Evolutionary conservation across 2,113 vertebrate species (phyloP).

Genomic region (Mastomys coucha): DNA sequence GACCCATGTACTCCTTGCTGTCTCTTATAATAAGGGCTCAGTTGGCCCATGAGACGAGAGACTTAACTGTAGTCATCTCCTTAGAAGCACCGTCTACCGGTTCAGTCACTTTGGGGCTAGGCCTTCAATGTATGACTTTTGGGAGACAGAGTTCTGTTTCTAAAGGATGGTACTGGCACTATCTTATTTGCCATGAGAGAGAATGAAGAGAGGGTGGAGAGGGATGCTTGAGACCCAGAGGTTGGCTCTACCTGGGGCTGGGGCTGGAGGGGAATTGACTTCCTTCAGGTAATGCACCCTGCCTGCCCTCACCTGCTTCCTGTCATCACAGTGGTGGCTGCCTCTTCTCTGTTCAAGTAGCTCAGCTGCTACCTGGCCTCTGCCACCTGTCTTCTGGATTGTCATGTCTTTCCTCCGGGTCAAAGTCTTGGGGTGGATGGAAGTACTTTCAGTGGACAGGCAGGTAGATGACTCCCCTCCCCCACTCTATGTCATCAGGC

Average conservation of each 20-base stretch:
- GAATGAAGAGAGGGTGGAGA: not conserved
- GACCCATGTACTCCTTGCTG: not conserved
- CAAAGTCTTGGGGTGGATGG: not conserved
- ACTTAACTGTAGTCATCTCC: not conserved
- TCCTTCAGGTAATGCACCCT: too few relatives aligned
- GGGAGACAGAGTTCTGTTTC: not conserved
- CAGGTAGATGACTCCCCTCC: not conserved
- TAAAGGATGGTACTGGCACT: not conserved
- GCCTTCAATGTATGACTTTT: not conserved
- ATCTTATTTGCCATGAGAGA: not conserved
- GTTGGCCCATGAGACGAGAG: not conserved
- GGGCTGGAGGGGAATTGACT: not conserved
- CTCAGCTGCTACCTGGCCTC: not conserved
- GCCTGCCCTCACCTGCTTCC: slow-evolving; percentile 70
- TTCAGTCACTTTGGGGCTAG: not conserved
- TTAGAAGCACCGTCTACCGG: not conserved
- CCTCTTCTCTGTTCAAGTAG: slow-evolving; percentile 32
- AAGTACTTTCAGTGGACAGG: not conserved
- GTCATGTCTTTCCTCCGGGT: slow-evolving; percentile 48
- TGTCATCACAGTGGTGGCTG: slow-evolving; percentile 56
- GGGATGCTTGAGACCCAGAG: not conserved
- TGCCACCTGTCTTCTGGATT: slow-evolving; percentile 21
- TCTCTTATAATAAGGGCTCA: not conserved
- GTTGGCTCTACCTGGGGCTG: not conserved
- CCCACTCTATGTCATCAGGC: not conserved